Evolutionary conservation across 2,888 invertebrate species (phyloP).

Genomic region (Sesia bembeciformis): DNA sequence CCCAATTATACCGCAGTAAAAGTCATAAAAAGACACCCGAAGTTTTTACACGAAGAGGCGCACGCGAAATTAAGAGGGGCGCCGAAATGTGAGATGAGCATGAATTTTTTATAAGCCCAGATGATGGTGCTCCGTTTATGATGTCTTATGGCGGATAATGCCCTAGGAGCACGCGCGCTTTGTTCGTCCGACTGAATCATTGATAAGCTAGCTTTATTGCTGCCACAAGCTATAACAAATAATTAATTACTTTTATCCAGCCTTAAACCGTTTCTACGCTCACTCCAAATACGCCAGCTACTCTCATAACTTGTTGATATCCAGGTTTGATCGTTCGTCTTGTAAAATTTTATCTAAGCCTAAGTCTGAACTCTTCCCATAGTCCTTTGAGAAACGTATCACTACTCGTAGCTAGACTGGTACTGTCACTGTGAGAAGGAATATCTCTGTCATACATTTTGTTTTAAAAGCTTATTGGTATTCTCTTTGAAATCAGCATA

Average conservation of each 20-base stretch:
- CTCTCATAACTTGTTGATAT: too few relatives aligned
- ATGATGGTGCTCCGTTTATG: conserved; percentile 73
- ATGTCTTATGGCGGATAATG: conserved; percentile 72
- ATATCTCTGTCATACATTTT: too few relatives aligned
- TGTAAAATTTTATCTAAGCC: too few relatives aligned
- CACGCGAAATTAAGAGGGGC: conserved; percentile 75
- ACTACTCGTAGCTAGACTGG: too few relatives aligned
- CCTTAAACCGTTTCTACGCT: neutral
- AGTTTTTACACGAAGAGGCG: conserved; percentile 73
- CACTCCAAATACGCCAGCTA: too few relatives aligned
- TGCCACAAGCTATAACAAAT: conserved; percentile 49
- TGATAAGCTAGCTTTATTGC: conserved; percentile 64
- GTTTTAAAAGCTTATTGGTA: too few relatives aligned
- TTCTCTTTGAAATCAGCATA: too few relatives aligned
- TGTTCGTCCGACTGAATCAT: conserved; percentile 64
- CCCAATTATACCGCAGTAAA: conserved; percentile 76
- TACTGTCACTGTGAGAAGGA: too few relatives aligned
- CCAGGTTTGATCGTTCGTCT: too few relatives aligned
- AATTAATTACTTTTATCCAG: conserved; percentile 47
- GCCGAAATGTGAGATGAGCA: conserved; percentile 74
- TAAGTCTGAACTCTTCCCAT: too few relatives aligned
- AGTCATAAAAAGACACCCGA: conserved; percentile 75
- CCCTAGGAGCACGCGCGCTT: conserved; percentile 58
- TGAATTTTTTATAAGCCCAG: conserved; percentile 74
- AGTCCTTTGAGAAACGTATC: too few relatives aligned